Percentiles rank a stretch among this genome's conserved stretches.
Conservation (phyloP, 2,797 vertebrate species). For the Onychomys arenicola region DNA sequence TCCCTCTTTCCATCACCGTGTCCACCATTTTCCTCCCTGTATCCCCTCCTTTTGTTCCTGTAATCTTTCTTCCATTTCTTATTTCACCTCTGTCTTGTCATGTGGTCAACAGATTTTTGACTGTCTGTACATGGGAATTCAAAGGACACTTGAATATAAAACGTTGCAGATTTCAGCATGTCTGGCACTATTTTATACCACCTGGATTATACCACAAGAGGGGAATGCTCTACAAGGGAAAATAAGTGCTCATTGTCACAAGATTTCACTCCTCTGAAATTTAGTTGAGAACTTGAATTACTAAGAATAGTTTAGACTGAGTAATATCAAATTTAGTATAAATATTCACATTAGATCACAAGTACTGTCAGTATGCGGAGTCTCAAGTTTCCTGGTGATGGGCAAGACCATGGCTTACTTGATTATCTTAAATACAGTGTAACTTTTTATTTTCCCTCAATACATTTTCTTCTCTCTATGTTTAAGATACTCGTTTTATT, state of each 20-base stretch:
- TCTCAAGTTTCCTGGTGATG: not conserved
- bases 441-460: slow-evolving; percentile 2
- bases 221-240: not conserved
- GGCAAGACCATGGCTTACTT: not conserved
- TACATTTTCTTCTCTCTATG: not conserved
- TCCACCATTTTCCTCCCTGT: not conserved
- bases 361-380: not conserved
- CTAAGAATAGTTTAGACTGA: slow-evolving; percentile 1
- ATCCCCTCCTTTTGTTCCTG: not conserved
- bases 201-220: not conserved
- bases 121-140: not conserved
- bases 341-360: not conserved
- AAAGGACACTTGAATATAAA: slow-evolving; percentile 38
- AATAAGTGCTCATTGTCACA: slow-evolving; percentile 6
- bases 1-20: not conserved
- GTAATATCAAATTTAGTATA: not conserved
- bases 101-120: not conserved
- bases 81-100: no score
- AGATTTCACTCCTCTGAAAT: not conserved
- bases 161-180: not conserved
- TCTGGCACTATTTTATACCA: not conserved
- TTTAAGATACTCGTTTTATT: not conserved
- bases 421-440: not conserved
- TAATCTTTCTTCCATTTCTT: not conserved
- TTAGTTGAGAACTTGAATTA: not conserved